phyloP scores from a whole-genome alignment of 2,113 vertebrate genomes.

The Amia ocellicauda region DNA sequence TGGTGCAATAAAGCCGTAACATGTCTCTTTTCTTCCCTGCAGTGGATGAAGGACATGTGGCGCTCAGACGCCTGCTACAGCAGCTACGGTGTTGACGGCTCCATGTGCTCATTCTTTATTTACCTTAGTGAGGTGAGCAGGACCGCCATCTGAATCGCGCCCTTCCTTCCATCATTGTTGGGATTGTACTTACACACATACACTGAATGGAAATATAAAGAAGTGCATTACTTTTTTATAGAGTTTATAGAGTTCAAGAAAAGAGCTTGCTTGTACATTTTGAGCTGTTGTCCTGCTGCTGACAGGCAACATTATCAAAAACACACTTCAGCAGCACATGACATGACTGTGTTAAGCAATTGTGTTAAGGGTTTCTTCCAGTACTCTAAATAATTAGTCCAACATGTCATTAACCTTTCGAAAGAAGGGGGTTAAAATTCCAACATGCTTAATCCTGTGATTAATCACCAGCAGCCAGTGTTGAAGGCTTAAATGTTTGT shows the following conservation, averaged over 20 bases:
- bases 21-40: constrained; percentile 31
- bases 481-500: constrained; percentile 67
- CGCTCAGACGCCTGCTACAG: constrained; percentile 88
- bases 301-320: too few species aligned
- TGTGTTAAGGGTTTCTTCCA: too few species aligned
- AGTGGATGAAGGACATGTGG: constrained; percentile 99
- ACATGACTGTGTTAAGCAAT: too few species aligned
- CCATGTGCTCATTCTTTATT: constrained; percentile 95
- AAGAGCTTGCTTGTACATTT: too few species aligned
- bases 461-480: constrained; percentile 66
- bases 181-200: background rate
- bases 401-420: constrained; percentile 62
- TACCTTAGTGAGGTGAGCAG: constrained; percentile 97
- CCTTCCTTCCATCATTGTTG: background rate
- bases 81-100: constrained; percentile 91
- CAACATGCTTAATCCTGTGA: constrained; percentile 60
- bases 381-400: constrained; percentile 59
- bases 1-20: too few species aligned
- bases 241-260: too few species aligned
- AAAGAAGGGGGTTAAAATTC: constrained; percentile 44
- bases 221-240: too few species aligned
- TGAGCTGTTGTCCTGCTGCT: too few species aligned
- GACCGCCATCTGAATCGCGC: background rate
- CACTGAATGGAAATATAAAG: constrained; percentile 11
- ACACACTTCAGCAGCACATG: too few species aligned